Conservation (phyloP, 2,113 vertebrate genomes). For the Phalacrocorax carbo region DNA sequence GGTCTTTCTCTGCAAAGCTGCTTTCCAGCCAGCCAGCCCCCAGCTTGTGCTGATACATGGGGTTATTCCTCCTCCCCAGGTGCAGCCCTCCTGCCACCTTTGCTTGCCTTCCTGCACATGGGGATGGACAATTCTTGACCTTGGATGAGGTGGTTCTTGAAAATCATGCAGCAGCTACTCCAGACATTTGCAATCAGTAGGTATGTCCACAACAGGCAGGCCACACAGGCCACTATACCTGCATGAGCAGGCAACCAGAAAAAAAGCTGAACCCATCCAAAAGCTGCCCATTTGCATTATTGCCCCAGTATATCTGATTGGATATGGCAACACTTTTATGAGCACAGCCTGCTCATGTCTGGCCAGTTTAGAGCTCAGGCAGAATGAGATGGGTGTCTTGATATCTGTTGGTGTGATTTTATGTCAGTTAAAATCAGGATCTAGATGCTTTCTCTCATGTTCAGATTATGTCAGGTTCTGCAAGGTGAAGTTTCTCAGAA, state of each 20-base stretch:
- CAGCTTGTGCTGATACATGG: not conserved
- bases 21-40: not conserved
- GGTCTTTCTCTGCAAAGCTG: not conserved
- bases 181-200: not conserved
- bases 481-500: not conserved
- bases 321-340: not conserved
- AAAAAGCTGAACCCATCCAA: not conserved
- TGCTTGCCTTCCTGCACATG: not conserved
- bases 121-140: not conserved
- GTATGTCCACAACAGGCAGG: not conserved
- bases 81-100: not conserved
- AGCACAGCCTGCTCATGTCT: not conserved
- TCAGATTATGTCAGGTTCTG: fast-evolving
- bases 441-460: not conserved
- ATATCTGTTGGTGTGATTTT: not conserved
- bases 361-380: not conserved
- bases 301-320: too few species aligned
- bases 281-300: not conserved
- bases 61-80: not conserved
- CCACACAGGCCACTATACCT: not conserved
- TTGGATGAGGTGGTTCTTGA: not conserved
- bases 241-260: not conserved
- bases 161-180: not conserved
- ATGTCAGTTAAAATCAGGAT: not conserved
- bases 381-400: not conserved